Evolutionary conservation across 53 echinoderm and acorn worm species (phyloP).

Genomic region (Antedon mediterranea): DNA sequence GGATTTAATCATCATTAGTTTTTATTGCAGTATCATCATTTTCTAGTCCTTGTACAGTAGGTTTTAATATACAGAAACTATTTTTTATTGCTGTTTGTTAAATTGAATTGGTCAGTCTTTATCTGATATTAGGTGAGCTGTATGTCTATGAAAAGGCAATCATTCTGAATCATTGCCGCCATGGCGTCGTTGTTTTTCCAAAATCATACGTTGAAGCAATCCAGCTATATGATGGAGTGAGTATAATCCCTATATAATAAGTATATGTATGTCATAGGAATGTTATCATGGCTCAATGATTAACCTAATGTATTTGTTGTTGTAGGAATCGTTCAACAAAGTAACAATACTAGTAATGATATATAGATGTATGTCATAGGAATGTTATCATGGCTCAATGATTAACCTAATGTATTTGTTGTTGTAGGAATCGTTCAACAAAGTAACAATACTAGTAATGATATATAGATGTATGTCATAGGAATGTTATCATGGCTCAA

Average conservation of each 20-base stretch:
- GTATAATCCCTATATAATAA: slow-evolving; percentile 40
- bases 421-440: slow-evolving; percentile 64
- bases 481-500: background rate
- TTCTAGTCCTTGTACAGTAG: too few relatives aligned
- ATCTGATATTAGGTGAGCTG: slow-evolving; percentile 36
- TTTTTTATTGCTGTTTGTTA: too few relatives aligned
- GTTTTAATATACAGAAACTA: too few relatives aligned
- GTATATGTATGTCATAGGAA: slow-evolving; percentile 69
- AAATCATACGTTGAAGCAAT: slow-evolving; percentile 79
- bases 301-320: background rate
- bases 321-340: slow-evolving; percentile 65
- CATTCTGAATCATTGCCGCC: slow-evolving; percentile 47
- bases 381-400: background rate
- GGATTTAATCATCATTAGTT: too few relatives aligned
- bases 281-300: background rate
- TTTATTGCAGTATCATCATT: too few relatives aligned
- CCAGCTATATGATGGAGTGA: slow-evolving; percentile 84
- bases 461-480: slow-evolving; percentile 79
- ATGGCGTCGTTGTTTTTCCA: slow-evolving; percentile 60
- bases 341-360: slow-evolving; percentile 49
- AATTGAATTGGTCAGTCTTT: background rate
- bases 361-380: slow-evolving; percentile 80
- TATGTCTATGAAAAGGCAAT: slow-evolving; percentile 74
- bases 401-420: background rate
- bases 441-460: slow-evolving; percentile 45